Conservation (phyloP, 2,888 invertebrate genomes). For the Lithophane ornitopus region DNA sequence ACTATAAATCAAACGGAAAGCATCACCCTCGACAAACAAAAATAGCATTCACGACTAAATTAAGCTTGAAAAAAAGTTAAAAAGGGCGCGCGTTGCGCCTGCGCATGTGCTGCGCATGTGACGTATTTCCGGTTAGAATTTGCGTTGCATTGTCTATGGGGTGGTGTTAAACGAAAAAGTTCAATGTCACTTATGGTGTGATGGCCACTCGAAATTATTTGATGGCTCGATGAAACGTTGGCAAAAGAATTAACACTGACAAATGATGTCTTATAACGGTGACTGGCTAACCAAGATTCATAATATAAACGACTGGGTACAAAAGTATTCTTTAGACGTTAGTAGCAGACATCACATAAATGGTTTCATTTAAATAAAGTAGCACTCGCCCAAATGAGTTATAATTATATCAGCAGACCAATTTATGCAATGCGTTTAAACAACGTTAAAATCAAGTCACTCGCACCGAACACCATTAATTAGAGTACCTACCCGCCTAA, state of each 20-base stretch:
- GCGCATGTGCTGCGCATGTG: conserved; percentile 88
- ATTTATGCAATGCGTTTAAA: conserved; percentile 15
- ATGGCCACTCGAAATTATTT: conserved; percentile 2
- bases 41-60: conserved; percentile 81
- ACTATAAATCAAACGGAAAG: conserved; percentile 83
- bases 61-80: conserved; percentile 77
- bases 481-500: conserved; percentile 31
- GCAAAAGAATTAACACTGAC: not conserved
- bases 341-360: not conserved
- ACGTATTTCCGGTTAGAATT: conserved; percentile 87
- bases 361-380: conserved; percentile 8
- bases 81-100: conserved; percentile 83
- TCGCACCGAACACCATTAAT: conserved; percentile 28
- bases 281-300: not conserved
- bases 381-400: conserved; percentile 19
- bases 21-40: conserved; percentile 80
- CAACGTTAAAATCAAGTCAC: conserved; percentile 28
- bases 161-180: conserved; percentile 72
- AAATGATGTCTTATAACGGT: not conserved
- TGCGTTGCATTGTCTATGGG: conserved; percentile 80
- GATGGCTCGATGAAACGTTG: not conserved
- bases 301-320: not conserved
- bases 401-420: conserved; percentile 3
- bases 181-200: conserved; percentile 68
- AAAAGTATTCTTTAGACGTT: not conserved